These are phyloP conservation scores for Aphidius colemani DNA, from an alignment of 2,888 invertebrate species.

Conservation along the genomic window DNA sequence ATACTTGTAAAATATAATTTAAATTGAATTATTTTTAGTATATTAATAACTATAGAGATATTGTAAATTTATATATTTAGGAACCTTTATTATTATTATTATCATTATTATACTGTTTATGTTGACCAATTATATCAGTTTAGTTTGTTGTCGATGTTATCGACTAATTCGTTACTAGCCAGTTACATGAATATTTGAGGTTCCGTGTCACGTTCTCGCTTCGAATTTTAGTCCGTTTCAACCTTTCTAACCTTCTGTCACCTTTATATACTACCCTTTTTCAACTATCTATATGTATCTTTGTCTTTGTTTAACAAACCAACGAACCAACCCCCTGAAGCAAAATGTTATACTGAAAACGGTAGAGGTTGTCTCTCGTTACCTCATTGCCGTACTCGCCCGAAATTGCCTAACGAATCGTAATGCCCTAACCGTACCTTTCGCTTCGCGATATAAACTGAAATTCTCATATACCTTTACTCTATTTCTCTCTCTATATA, in stretches of 20 bases:
- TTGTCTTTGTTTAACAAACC: too few relatives aligned
- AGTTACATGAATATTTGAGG: conserved; percentile 28
- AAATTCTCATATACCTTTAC: conserved; percentile 13
- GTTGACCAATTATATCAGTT: conserved; percentile 21
- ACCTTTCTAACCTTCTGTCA: background rate
- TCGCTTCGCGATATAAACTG: conserved; percentile 23
- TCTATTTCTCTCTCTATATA: conserved; percentile 5
- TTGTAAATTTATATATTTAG: too few relatives aligned
- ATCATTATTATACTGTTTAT: background rate
- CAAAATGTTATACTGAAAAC: conserved; percentile 6
- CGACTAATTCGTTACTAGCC: conserved; percentile 20
- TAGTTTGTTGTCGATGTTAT: conserved; percentile 18
- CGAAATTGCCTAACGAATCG: conserved; percentile 31
- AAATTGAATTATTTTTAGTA: conserved; percentile 1
- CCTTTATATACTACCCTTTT: conserved; percentile 1
- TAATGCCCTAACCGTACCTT: conserved; percentile 26
- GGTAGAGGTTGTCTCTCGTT: conserved; percentile 28
- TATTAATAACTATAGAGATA: background rate
- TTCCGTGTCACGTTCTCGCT: conserved; percentile 29
- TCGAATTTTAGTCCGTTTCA: conserved; percentile 15
- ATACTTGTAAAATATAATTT: background rate
- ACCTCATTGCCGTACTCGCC: conserved; percentile 28
- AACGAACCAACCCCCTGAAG: too few relatives aligned
- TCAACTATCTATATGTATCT: conserved; percentile 5
- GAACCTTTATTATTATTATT: too few relatives aligned